Conservation (phyloP, 2,113 vertebrate species). For the Porphyrio hochstetteri region DNA sequence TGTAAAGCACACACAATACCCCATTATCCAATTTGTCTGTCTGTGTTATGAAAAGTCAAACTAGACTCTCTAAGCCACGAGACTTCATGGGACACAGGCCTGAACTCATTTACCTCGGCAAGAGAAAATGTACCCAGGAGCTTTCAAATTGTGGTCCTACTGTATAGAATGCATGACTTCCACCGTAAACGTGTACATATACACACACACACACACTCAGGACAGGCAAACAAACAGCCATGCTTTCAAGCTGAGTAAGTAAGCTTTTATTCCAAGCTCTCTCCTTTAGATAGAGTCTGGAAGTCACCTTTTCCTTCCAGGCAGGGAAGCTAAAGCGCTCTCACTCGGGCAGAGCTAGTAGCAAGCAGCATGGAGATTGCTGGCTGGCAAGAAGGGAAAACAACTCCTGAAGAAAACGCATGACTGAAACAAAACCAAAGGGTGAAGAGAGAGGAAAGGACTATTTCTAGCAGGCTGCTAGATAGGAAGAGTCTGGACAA, state of each 20-base stretch:
- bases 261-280: background rate
- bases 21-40: background rate
- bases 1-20: background rate
- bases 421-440: background rate
- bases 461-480: background rate
- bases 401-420: background rate
- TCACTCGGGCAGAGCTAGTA: background rate
- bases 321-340: background rate
- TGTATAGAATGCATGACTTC: rapidly evolving
- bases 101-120: background rate
- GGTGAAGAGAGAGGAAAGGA: background rate
- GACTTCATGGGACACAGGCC: conserved; percentile 3
- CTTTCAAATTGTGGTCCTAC: background rate
- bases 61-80: background rate
- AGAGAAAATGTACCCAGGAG: background rate
- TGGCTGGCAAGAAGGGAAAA: background rate
- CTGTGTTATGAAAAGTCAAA: conserved; percentile 34
- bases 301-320: conserved; percentile 25
- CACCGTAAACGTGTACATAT: rapidly evolving
- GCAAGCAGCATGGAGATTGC: background rate
- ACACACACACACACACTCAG: background rate
- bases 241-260: background rate
- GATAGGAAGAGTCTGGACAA: background rate
- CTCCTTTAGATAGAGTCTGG: background rate
- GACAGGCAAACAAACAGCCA: background rate